These are phyloP conservation scores for Busseola fusca DNA, from an alignment of 2,888 invertebrate species.

Conservation along the genomic window DNA sequence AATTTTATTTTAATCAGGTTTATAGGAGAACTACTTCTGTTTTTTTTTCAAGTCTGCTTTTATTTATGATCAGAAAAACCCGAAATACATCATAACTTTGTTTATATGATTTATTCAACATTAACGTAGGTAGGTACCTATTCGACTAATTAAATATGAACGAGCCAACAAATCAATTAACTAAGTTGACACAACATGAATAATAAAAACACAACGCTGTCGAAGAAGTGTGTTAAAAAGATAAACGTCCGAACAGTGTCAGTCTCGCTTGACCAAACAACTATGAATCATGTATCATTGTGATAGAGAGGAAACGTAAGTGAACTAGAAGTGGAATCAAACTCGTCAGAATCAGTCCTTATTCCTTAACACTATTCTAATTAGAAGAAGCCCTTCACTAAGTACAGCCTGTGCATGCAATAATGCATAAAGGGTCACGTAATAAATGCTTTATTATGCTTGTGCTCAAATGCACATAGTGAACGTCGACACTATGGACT, in stretches of 20 bases:
- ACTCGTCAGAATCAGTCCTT: conserved; percentile 26
- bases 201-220: conserved; percentile 47
- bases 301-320: conserved; percentile 48
- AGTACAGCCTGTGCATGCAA: conserved; percentile 53
- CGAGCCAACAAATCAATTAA: conserved; percentile 32
- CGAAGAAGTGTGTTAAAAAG: conserved; percentile 49
- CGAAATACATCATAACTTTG: background rate
- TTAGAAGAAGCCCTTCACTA: conserved; percentile 25
- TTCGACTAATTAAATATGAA: conserved; percentile 21
- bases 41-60: background rate
- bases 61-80: conserved; percentile 12
- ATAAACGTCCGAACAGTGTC: conserved; percentile 45
- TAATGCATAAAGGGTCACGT: conserved; percentile 67
- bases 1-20: conserved; percentile 23
- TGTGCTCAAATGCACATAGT: conserved; percentile 63
- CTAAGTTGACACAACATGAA: conserved; percentile 29
- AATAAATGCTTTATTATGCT: conserved; percentile 68
- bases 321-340: conserved; percentile 46
- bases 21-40: background rate
- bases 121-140: conserved; percentile 5
- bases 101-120: conserved; percentile 25
- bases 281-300: conserved; percentile 55
- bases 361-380: conserved; percentile 29
- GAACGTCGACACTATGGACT: conserved; percentile 57
- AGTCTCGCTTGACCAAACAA: conserved; percentile 55